Evolutionary conservation across 2,797 vertebrate genomes (phyloP), one percentile per base, ranked within the genome.

Genomic region (Hipposideros larvatus): DNA sequence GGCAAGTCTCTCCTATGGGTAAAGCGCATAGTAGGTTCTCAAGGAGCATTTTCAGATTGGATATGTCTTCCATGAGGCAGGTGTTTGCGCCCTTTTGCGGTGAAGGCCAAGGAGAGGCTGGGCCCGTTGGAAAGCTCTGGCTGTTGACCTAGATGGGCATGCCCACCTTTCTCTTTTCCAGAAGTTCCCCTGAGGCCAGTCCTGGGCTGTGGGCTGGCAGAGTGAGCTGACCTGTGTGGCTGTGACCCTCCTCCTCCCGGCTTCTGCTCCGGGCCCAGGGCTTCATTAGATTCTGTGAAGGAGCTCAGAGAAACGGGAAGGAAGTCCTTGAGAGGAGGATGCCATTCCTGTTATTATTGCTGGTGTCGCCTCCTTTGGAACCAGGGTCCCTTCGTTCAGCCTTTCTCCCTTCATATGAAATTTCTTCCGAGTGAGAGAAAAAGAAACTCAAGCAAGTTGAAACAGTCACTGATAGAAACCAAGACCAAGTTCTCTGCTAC

Each of bases 341-440:
- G 65, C 43, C 6, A 11, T 68, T 70, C 46, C 79, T 90, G 0
- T 26, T 11, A 34, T 9, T 2, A 34, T 9, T 2, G 66, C 55
- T 15, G 37, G 1, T 16, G 13, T 21, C 13, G 48, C 74, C 57
- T 78, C 34, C 53, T 78, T 16, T 75, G 46, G 26, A 34, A 51
- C n/a, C 68, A 34, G 18, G 61, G 55, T 91, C 85, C 63, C 37
- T 87, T 57, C 55, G 74, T 46, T 73, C 16, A 41, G 24, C 28
- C 70, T 87, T 68, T 80, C 59, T 70, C 34, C 37, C 68, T 88
- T 73, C 13, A 6, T 19, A 3, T 84, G 78, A 63, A 75, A 55
- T 70, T 78, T 79, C 34, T 59, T 92, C 85, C 88, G 68, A 74
- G 74, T 82, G 63, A 73, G 57, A 43, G 55, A 73, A 37, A 41